Evolutionary conservation across 2,888 invertebrate genomes (phyloP).

Genomic region (Aphelenchoides bicaudatus): DNA sequence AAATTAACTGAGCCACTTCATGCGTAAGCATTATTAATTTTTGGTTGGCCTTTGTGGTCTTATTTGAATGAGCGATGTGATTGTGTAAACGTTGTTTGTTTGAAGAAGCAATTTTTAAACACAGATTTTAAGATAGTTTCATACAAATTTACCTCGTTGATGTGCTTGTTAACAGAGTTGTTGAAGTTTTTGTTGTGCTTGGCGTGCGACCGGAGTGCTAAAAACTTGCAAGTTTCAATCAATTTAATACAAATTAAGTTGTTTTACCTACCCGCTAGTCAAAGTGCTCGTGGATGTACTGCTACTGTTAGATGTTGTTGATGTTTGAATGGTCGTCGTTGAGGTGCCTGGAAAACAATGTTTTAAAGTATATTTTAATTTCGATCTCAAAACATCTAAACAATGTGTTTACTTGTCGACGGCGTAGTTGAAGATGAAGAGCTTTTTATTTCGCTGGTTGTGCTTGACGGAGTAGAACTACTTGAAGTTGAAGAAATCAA

Average conservation of each 20-base stretch:
- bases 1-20: no score
- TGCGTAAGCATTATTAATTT: no score
- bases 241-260: no score
- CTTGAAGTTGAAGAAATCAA: constrained; percentile 22
- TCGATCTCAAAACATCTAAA: no score
- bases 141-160: no score
- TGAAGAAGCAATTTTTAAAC: no score
- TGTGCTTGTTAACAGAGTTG: background rate
- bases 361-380: background rate
- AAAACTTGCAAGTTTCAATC: no score
- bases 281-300: background rate
- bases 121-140: no score
- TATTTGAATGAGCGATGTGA: no score
- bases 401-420: constrained; percentile 23
- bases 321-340: background rate
- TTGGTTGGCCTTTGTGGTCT: no score
- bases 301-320: background rate
- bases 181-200: background rate
- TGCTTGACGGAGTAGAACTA: constrained; percentile 1
- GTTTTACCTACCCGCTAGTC: no score
- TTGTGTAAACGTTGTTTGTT: no score
- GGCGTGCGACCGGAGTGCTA: constrained; percentile 2
- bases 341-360: background rate
- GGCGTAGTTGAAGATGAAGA: constrained; percentile 24
- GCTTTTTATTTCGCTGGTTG: constrained; percentile 5